Conservation (phyloP, 2,888 invertebrate species). For the Acronicta psi region DNA sequence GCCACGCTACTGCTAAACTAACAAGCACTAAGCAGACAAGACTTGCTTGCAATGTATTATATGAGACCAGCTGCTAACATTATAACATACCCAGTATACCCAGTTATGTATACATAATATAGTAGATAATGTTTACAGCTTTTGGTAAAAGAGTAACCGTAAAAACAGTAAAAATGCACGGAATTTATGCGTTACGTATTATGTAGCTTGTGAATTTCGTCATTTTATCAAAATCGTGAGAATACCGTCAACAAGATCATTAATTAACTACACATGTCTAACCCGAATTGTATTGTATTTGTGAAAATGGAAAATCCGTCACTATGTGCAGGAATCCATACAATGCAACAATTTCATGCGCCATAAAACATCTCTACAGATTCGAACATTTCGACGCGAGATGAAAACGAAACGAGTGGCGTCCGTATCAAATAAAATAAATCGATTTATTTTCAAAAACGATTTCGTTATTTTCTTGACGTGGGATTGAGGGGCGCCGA, state of each 20-base stretch:
- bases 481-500: constrained; percentile 73
- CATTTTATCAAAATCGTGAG: constrained; percentile 64
- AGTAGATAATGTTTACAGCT: no score
- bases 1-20: no score
- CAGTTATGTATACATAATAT: no score
- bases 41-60: no score
- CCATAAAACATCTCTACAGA: constrained; percentile 83
- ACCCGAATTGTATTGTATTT: constrained; percentile 80
- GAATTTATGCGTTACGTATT: background rate
- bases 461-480: constrained; percentile 81
- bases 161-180: background rate
- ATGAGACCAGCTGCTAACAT: no score
- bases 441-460: constrained; percentile 86
- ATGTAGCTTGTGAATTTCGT: constrained; percentile 15
- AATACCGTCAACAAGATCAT: constrained; percentile 74
- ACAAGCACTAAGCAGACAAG: no score
- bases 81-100: background rate
- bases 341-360: constrained; percentile 86
- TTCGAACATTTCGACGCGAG: constrained; percentile 75
- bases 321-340: constrained; percentile 73
- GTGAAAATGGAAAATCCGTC: constrained; percentile 85
- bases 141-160: background rate
- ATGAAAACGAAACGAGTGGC: constrained; percentile 78
- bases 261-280: constrained; percentile 79
- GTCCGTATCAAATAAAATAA: constrained; percentile 86